A percentile compares a stretch with the other conserved stretches of the same genome.
Evolutionary conservation across 1,140 invertebrate genomes (phyloP).

Genomic region (Trachymyrmex septentrionalis): DNA sequence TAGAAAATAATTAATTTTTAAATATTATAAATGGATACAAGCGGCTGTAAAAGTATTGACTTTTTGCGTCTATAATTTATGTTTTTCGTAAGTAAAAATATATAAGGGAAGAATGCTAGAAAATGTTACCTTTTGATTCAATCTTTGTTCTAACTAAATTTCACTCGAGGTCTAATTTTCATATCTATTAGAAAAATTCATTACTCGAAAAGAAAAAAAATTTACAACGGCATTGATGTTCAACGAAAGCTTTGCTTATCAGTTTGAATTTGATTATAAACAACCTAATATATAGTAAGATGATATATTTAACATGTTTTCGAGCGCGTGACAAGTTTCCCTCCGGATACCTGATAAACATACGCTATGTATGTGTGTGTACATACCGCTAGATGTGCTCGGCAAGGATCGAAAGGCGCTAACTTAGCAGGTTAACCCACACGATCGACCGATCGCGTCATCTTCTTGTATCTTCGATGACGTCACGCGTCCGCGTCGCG

Average conservation of each 20-base stretch:
- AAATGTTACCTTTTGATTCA: background rate
- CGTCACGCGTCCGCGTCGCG: constrained; percentile 62
- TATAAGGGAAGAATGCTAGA: background rate
- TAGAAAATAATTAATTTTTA: background rate
- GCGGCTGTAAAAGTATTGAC: background rate
- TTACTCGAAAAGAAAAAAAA: background rate
- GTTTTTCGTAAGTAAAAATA: background rate
- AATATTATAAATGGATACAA: background rate
- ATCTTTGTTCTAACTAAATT: background rate
- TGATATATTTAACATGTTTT: constrained; percentile 20
- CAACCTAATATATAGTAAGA: constrained; percentile 15
- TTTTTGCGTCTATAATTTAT: background rate
- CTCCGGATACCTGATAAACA: constrained; percentile 10
- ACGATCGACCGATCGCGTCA: constrained; percentile 75
- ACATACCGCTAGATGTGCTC: constrained; percentile 38
- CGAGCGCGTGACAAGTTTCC: constrained; percentile 19
- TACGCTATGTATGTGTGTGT: background rate
- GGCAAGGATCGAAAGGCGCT: constrained; percentile 71
- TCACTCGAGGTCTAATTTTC: background rate
- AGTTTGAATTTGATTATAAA: constrained; percentile 7
- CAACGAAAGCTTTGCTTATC: background rate
- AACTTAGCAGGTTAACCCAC: constrained; percentile 76
- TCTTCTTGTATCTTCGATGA: constrained; percentile 75
- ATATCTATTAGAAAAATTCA: background rate
- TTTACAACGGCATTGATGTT: background rate